Evolutionary conservation across 30 jellyfish, hydroid and myxozoan species (phyloP).

Genomic region (Pelagia noctiluca): DNA sequence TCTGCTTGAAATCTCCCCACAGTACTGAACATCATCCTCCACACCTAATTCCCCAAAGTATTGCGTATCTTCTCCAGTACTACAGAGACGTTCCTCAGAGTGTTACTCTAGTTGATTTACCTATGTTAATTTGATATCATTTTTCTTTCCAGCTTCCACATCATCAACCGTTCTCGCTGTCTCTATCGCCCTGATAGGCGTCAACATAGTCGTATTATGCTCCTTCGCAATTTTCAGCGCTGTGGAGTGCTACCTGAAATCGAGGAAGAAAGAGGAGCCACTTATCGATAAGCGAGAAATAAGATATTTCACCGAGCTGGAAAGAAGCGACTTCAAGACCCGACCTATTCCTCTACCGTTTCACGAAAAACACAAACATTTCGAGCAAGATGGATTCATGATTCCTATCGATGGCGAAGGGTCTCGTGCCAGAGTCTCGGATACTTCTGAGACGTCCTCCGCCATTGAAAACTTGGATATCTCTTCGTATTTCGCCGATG

Average conservation of each 20-base stretch:
- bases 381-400: neutral
- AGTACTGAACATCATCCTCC: neutral
- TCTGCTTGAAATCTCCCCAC: neutral
- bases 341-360: neutral
- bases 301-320: neutral
- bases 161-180: neutral
- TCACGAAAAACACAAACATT: neutral
- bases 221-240: neutral
- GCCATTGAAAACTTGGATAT: neutral
- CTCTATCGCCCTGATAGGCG: neutral
- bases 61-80: neutral
- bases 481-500: neutral
- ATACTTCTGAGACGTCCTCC: neutral
- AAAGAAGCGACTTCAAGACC: neutral
- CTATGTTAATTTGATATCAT: neutral
- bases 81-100: neutral
- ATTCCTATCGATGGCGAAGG: too few relatives aligned
- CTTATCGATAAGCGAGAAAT: neutral
- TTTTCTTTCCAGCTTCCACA: neutral
- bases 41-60: neutral
- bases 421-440: neutral
- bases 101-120: neutral
- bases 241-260: neutral
- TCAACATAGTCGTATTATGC: neutral
- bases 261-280: neutral